Base-by-base conservation (phyloP, 2,113 vertebrate genomes). In the Copsychus sechellarum region DNA sequence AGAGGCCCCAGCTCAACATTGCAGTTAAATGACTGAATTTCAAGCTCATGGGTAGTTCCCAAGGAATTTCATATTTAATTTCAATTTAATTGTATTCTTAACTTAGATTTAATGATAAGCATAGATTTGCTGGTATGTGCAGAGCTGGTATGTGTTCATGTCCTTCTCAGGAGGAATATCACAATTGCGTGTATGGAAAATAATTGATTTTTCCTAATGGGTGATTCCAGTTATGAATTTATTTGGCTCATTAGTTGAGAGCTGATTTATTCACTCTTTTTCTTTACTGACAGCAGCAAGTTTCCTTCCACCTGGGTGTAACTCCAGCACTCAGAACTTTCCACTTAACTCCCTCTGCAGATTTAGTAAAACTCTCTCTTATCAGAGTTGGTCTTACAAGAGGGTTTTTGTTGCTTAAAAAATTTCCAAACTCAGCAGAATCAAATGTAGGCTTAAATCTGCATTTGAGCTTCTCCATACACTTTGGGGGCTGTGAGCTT, bases 221-320 rank as follows among this genome's bases (percentile, higher is more conserved):
- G 34, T 65, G 28, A 67, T 88, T 92, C 70, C 42, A 88, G 53
- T 73, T 90, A 86, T 64, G 24, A 95, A 90, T 90, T 94, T 91
- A 85, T 85, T 90, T 90, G 34, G 42, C 71, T 93, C 65, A 78
- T 90, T 94, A 94, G 8, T 40, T 61, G 74, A 90, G 71, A 77
- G 25, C 18, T 88, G 85, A 93, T 95, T 95, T 93, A 94, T 90
- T 93, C 76, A 71, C n/a, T 77, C 79, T 54, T 91, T 81, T 40
- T 88, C 48, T 87, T 67, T 86, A 91, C 56, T 88, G 79, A 90
- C 20, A 77, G 79, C 70, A 83, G 47, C 47, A 88, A 15, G 24
- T 93, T 95, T 96, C 76, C 42, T 92, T 93, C 56, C 64, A 86
- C 51, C 74, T 73, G 28, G 11, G 8, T 94, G 28, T 74, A 92